Base-by-base conservation (phyloP, 2,113 vertebrate genomes). In the Phylloscopus whistleri region DNA sequence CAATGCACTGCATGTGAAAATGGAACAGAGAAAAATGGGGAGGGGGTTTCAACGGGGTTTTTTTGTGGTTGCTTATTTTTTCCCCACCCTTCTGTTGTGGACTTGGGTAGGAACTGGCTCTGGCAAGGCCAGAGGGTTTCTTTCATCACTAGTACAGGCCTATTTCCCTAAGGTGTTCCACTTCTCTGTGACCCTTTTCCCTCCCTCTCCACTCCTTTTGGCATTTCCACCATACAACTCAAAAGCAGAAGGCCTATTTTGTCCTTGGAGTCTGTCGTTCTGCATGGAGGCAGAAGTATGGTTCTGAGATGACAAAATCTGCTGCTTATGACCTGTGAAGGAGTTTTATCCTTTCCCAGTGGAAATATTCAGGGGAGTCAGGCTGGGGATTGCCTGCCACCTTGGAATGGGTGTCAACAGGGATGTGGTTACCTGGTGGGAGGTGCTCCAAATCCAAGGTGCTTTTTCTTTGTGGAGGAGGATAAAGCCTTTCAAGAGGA, bases 41-140 rank as follows among this genome's bases (percentile, higher is more conserved):
- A 4, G 7, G 8, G 5, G 4, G 0, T 3, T 46, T 41, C 8
- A 27, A 0, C 43, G 4, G 33, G 37, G 1, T 1, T 26, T 18
- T 18, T 33, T 51, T 33, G 14, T 10, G 4, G 9, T 35, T 69
- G 6, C 79, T 59, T 33, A 6, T 9, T 26, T 2, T 2, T 0
- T 2, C 2, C 4, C 5, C 3, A 2, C 6, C 3, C 2, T 58
- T 67, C 16, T 53, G 5, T 46, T 58, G 22, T 51, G 37, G 19
- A 23, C 20, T 16, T 56, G 16, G 6, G 13, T 44, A 33, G 59
- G 39, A 55, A 68, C 49, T 68, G 35, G 13, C 53, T 64, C 5
- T 56, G 41, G 30, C 44, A 74, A 14, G 39, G 4, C 8, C n/a
- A 35, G 37, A n/a, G 48, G 11, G 8, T 17, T 76, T 83, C 30